Base-by-base conservation (phyloP, 2,797 vertebrate genomes). In the Paguma larvata region DNA sequence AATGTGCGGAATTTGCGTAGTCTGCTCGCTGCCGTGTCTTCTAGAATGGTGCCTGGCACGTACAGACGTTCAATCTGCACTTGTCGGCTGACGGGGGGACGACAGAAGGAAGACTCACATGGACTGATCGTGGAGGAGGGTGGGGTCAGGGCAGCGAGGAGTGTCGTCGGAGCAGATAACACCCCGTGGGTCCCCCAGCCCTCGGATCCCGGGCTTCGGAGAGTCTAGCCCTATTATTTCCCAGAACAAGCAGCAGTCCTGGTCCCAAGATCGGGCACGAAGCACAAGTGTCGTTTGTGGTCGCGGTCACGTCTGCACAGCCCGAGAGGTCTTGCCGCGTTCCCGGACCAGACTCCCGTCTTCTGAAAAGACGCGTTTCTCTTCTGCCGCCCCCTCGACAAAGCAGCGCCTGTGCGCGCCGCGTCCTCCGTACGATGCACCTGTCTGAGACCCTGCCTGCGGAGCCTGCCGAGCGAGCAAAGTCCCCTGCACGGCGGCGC, bases 401-500 rank as follows among this genome's bases (percentile, higher is more conserved):
- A 21, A 1, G 5, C 0, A 4, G 27, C 15, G 2, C 19, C 23
- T 32, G 3, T 2, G n/a, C 8, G 2, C 0, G 18, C 32, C 13
- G 0, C 8, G 14, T 63, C 79, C 13, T 63, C 41, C 8, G 1
- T 46, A 1, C 62, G 44, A 30, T 9, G 48, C 0, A 0, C 0
- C 32, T 62, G 18, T 21, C 7, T 2, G 3, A 44, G 53, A 32
- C 30, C 23, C 23, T 27, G 48, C 21, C 41, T 7, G 7, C 25
- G 3, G n/a, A 23, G 13, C n/a, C 32, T 19, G 0, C 13, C 0
- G 21, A 78, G n/a, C 10, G 44, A 68, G 30, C 0, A 3, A 14
- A 27, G n/a, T 0, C 5, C 25, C 34, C 41, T 4, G 1, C 2
- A 1, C 1, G 1, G 12, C 0, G 2, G 12, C 0, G 53, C 12